Conservation (phyloP, 2,888 invertebrate genomes). For the Drosophila mercatorum region DNA sequence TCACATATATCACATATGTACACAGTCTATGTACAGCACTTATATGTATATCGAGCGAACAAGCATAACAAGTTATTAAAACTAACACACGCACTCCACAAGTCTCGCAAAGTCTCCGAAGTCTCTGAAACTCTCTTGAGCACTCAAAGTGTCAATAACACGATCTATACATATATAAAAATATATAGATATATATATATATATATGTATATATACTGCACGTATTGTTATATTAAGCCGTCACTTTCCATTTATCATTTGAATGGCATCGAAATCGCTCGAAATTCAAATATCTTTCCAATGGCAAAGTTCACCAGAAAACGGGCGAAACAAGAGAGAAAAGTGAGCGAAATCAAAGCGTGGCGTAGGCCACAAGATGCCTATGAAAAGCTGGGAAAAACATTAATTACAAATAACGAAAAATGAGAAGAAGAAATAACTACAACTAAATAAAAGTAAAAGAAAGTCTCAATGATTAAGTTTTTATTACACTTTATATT, state of each 20-base stretch:
- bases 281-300: conserved; percentile 46
- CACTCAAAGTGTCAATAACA: conserved; percentile 51
- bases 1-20: background rate
- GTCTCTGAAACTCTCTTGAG: background rate
- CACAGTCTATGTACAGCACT: background rate
- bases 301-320: conserved; percentile 56
- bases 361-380: background rate
- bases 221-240: conserved; percentile 32
- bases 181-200: conserved; percentile 36
- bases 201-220: conserved; percentile 36
- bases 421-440: background rate
- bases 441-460: conserved; percentile 17
- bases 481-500: conserved; percentile 11
- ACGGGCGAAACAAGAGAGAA: conserved; percentile 29
- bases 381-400: conserved; percentile 38
- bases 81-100: conserved; percentile 38
- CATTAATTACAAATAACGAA: conserved; percentile 40
- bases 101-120: background rate
- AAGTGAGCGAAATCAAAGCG: conserved; percentile 37
- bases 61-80: conserved; percentile 56
- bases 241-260: conserved; percentile 54
- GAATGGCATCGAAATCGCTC: conserved; percentile 43
- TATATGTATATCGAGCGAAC: conserved; percentile 25
- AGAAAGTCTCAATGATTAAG: conserved; percentile 38
- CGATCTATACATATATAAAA: conserved; percentile 32